Evolutionary conservation across 2,113 vertebrate species (phyloP).

Genomic region (Atrichornis clamosus): DNA sequence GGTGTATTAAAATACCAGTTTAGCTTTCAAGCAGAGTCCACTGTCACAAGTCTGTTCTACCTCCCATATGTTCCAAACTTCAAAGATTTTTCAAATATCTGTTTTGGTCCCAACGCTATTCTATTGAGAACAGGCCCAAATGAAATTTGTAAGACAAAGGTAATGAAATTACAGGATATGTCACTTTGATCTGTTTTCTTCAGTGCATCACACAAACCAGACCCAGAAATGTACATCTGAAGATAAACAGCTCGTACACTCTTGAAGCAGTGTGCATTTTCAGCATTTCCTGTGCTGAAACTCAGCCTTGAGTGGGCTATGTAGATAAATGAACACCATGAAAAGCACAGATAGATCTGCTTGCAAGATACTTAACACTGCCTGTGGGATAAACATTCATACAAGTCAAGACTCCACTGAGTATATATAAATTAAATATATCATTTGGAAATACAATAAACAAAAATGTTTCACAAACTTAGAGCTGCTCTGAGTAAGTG

Average conservation of each 20-base stretch:
- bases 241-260: not conserved
- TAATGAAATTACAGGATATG: conserved; percentile 34
- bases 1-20: not conserved
- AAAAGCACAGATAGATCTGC: not conserved
- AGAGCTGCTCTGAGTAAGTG: not conserved
- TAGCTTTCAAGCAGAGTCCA: not conserved
- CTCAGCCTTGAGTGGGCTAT: not conserved
- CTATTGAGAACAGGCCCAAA: conserved; percentile 36
- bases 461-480: not conserved
- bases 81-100: conserved; percentile 27
- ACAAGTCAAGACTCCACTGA: not conserved
- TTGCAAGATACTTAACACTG: not conserved
- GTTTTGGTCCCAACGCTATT: not conserved
- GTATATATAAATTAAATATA: not conserved
- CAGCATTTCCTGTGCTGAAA: not conserved
- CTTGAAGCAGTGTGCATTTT: not conserved
- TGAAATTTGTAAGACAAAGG: not conserved
- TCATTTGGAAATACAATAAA: not conserved
- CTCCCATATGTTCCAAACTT: conserved; percentile 13
- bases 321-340: not conserved
- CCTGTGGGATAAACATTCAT: conserved; percentile 22
- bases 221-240: not conserved
- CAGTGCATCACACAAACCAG: not conserved
- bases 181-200: conserved; percentile 17
- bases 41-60: not conserved